Conservation (phyloP, 2,888 invertebrate species). For the Subacronicta megacephala region DNA sequence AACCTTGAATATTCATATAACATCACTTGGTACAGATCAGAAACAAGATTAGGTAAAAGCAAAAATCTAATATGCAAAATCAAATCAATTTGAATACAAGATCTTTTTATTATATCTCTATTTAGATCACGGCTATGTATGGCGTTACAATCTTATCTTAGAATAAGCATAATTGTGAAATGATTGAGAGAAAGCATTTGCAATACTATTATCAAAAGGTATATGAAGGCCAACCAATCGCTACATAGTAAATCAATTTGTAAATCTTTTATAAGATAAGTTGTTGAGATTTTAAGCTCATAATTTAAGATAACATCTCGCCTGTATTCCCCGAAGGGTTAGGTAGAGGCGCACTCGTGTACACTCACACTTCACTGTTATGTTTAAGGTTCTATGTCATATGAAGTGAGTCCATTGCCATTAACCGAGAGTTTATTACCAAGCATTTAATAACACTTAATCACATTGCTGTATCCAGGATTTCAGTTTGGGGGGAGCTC, state of each 20-base stretch:
- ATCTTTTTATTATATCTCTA: conserved; percentile 20
- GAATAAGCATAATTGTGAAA: conserved; percentile 9
- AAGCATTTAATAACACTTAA: no score
- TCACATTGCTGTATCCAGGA: no score
- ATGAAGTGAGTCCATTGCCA: no score
- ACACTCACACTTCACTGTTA: no score
- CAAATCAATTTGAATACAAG: background rate
- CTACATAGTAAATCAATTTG: conserved; percentile 17
- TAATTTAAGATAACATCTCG: no score
- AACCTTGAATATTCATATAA: no score
- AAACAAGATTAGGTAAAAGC: no score
- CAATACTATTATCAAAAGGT: conserved; percentile 14
- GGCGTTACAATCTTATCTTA: conserved; percentile 15
- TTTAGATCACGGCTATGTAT: conserved; percentile 6
- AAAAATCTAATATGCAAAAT: background rate
- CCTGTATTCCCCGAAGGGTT: no score
- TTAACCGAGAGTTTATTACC: no score
- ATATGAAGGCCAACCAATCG: conserved; percentile 15
- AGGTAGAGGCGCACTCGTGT: no score
- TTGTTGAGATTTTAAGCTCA: background rate
- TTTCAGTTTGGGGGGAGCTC: no score
- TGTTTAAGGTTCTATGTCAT: no score
- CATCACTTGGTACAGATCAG: background rate
- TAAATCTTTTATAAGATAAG: conserved; percentile 8
- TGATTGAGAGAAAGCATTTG: conserved; percentile 18